Base-by-base conservation (phyloP, 2,888 invertebrate species). In the Xanthia togata region DNA sequence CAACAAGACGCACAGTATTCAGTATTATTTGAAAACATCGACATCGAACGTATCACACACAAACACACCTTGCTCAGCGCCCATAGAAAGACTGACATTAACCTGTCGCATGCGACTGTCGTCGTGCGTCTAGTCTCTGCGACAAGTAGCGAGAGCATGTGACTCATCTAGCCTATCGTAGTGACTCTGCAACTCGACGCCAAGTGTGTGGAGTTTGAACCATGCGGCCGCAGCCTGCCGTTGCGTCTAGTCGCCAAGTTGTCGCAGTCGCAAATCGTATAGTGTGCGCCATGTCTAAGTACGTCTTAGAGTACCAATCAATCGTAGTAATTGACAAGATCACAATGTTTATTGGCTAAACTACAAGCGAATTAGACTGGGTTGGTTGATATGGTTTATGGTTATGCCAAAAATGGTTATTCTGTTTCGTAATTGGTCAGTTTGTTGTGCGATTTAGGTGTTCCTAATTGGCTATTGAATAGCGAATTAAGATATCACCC, bases 241-340 rank as follows among this genome's bases (percentile, higher is more conserved):
- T 55, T 12, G 55, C 55, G n/a, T n/a, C 11, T 55, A n/a, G 12
- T 55, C 23, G 3, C 2, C 8, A 2, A 53, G 50, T 14, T 57
- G 3, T 8, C 59, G 59, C 20, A 31, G 31, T 60, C 11, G 20
- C 60, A 20, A 20, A 1, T 60, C 12, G 23, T 23, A 60, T 35
- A 60, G 35, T 23, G 60, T 60, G 5, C 35, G 35, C 35, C 35
- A 60, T 60, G 23, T 62, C 35, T 62, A 17, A 41, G 44, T 26
- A 77, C 74, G 70, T 83, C 83, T 84, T 83, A 83, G 82, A 78
- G 84, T 78, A 86, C 86, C 89, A 86, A 89, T 90, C 87, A 88
- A 88, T 88, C 85, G 78, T 69, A 53, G 63, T 89, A 89, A 90
- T 89, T 90, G 90, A 87, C 86, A 86, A 78, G 31, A 74, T 62